Conservation (phyloP, 2,888 invertebrate species). For the Ceramica pisi region DNA sequence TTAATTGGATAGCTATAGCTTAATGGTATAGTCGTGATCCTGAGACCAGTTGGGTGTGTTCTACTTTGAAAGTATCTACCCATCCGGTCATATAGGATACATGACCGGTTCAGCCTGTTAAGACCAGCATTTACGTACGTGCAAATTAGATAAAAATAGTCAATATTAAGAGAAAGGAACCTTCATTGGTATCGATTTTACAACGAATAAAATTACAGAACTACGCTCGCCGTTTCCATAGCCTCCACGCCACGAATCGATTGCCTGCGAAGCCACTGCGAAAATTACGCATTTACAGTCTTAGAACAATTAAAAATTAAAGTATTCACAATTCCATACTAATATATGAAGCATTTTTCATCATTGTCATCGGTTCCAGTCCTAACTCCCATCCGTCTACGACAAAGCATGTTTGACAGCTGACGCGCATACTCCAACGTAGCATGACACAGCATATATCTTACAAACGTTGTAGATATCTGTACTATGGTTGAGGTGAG, state of each 20-base stretch:
- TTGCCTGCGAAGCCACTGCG: too few species aligned
- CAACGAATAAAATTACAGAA: too few species aligned
- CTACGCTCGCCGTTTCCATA: too few species aligned
- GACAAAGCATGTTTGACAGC: slow-evolving; percentile 13
- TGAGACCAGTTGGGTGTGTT: background rate
- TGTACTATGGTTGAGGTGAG: too few species aligned
- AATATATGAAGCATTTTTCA: background rate
- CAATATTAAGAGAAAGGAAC: too few species aligned
- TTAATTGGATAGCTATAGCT: background rate
- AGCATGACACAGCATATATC: slow-evolving; percentile 19
- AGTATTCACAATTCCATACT: background rate
- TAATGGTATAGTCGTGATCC: background rate
- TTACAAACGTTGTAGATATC: too few species aligned
- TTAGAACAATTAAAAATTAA: background rate
- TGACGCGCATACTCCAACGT: slow-evolving; percentile 3
- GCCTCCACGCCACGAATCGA: too few species aligned
- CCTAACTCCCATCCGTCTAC: slow-evolving; percentile 23
- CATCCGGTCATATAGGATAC: background rate
- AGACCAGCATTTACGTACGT: background rate
- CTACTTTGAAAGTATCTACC: slow-evolving; percentile 5
- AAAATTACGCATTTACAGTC: too few species aligned
- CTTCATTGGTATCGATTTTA: too few species aligned
- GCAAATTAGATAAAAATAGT: background rate
- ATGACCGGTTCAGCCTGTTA: background rate
- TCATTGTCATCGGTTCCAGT: background rate